Conservation (phyloP, 2,797 vertebrate species). For the Acomys russatus region DNA sequence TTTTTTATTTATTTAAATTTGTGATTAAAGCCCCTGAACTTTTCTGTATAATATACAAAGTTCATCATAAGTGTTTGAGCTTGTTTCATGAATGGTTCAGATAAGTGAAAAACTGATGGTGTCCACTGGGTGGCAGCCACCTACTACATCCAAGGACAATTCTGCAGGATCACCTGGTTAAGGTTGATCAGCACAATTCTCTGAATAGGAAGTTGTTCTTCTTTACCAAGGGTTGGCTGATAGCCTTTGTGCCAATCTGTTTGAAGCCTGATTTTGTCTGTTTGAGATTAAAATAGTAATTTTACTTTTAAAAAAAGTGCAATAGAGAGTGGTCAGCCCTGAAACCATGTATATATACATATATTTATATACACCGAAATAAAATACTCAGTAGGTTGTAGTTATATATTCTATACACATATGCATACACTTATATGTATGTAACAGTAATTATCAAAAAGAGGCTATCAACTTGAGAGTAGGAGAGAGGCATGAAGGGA, state of each 20-base stretch:
- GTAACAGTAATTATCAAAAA: not conserved
- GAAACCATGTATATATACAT: not conserved
- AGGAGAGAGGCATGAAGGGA: not conserved
- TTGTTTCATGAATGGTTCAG: constrained; percentile 30
- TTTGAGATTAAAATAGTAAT: constrained; percentile 38
- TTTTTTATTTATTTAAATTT: constrained; percentile 33
- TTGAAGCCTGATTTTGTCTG: not conserved
- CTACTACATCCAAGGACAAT: constrained; percentile 22
- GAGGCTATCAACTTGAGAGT: not conserved
- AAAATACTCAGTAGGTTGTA: not conserved
- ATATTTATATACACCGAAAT: not conserved
- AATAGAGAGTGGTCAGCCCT: not conserved
- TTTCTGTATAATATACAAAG: not conserved
- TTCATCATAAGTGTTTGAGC: not conserved
- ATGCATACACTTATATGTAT: not conserved
- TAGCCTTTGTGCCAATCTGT: not conserved
- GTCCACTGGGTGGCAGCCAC: constrained; percentile 77
- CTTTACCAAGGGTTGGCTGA: constrained; percentile 6
- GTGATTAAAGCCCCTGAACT: not conserved
- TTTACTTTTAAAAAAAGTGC: not conserved
- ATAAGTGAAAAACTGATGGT: constrained; percentile 67
- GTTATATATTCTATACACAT: not conserved
- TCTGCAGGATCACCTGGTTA: constrained; percentile 15
- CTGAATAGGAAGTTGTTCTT: constrained; percentile 13
- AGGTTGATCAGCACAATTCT: not conserved